phyloP scores from a whole-genome alignment of 2,888 invertebrate genomes.

The Stratiomys singularior region DNA sequence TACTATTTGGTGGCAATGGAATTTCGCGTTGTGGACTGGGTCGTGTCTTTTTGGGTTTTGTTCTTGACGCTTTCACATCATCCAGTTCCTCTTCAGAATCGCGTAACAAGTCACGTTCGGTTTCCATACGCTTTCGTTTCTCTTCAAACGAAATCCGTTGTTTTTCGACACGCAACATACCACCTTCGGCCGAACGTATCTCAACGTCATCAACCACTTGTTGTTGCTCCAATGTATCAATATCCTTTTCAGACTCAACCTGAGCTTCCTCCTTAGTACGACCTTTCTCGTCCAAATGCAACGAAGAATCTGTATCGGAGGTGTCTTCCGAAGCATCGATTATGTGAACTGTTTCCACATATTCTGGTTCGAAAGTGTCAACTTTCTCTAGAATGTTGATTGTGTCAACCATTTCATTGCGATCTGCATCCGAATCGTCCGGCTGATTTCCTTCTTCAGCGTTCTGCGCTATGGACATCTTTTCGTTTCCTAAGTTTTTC shows the following conservation, averaged over 20 bases:
- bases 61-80: slow-evolving; percentile 16
- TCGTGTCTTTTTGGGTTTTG: slow-evolving; percentile 48
- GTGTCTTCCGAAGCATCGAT: slow-evolving; percentile 68
- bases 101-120: slow-evolving; percentile 63
- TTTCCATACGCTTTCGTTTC: slow-evolving; percentile 62
- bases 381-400: slow-evolving; percentile 69
- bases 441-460: slow-evolving; percentile 55
- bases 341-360: slow-evolving; percentile 69
- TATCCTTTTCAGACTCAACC: slow-evolving; percentile 52
- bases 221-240: slow-evolving; percentile 48
- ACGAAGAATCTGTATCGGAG: slow-evolving; percentile 66
- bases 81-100: slow-evolving; percentile 62
- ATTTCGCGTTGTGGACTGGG: background rate
- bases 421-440: slow-evolving; percentile 46
- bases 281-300: slow-evolving; percentile 54
- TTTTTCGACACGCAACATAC: slow-evolving; percentile 60
- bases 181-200: slow-evolving; percentile 55
- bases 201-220: slow-evolving; percentile 50
- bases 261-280: slow-evolving; percentile 51
- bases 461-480: slow-evolving; percentile 66
- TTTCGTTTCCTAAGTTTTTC: slow-evolving; percentile 75
- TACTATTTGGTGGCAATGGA: slow-evolving; percentile 57
- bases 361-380: slow-evolving; percentile 68
- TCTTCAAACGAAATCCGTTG: slow-evolving; percentile 65
- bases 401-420: slow-evolving; percentile 66